Base-by-base conservation (phyloP, 92 coral and sea anemone genomes). In the Siderastrea radians region DNA sequence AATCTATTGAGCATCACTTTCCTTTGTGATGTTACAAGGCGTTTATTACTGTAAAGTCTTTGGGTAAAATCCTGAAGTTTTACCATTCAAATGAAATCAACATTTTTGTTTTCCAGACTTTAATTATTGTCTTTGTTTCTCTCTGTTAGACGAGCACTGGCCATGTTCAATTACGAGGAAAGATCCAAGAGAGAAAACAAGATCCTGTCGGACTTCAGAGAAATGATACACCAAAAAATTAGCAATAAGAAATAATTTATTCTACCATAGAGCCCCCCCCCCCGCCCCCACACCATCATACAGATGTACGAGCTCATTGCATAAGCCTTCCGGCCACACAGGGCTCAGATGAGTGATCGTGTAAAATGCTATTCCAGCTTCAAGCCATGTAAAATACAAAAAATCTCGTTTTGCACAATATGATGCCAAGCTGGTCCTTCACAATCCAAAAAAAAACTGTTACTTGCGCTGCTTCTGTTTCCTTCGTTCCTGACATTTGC, bases 131-230 rank as follows among this genome's bases (percentile, higher is more conserved):
- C 55, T 38, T 17, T 62, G 0, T 73, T 4, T 48, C 12, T 43
- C 19, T 43, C 74, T 48, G n/a, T 54, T 69, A 98, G 99, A 74
- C 99, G 99, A 72, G 99, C 99, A 53, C 80, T 98, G 79, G 99
- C 99, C 65, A 98, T 98, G 99, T 98, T 98, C 83, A 98, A 98
- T 91, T 98, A 98, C 72, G 99, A 98, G 72, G 99, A 98, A 81
- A 83, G 99, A 82, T 94, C 99, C 68, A 98, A 98, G 91, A 90
- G 99, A 90, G 99, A 98, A 84, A 98, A 96, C 92, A 98, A 97
- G 87, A 98, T 98, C 57, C 83, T 98, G 75, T 98, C 99, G 8
- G 99, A 98, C 91, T 98, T 98, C 93, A 85, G 99, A 77, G 99
- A 98, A 88, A 89, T 96, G 86, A 89, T 98, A 51, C 99, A 98